A percentile compares a stretch with the other conserved stretches of the same genome.
Conservation (phyloP, 2,888 invertebrate species). For the Drosophila leonis region DNA sequence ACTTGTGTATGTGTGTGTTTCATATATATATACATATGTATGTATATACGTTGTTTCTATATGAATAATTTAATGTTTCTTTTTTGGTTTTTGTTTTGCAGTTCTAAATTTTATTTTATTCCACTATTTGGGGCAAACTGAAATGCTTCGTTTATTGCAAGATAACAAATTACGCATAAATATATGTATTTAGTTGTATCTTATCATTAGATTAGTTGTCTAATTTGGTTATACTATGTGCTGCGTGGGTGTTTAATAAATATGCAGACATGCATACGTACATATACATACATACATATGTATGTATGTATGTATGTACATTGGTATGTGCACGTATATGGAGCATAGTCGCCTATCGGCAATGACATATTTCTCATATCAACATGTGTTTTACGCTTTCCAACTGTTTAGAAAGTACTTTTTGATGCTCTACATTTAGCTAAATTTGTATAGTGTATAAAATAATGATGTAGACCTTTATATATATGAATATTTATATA, state of each 20-base stretch:
- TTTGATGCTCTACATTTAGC: not conserved
- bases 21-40: slow-evolving; percentile 3
- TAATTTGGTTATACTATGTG: slow-evolving; percentile 36
- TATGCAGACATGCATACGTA: slow-evolving; percentile 4
- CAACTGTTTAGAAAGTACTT: slow-evolving; percentile 19
- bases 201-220: slow-evolving; percentile 46
- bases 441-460: not conserved
- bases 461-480: not conserved
- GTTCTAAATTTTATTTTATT: slow-evolving; percentile 19
- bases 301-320: not conserved
- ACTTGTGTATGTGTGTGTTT: slow-evolving; percentile 21
- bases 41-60: slow-evolving; percentile 23
- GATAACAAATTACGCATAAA: slow-evolving; percentile 35
- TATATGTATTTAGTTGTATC: slow-evolving; percentile 31
- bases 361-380: slow-evolving; percentile 57
- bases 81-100: slow-evolving; percentile 13
- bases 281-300: not conserved
- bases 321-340: slow-evolving; percentile 4
- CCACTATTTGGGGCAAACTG: slow-evolving; percentile 23
- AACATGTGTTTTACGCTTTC: slow-evolving; percentile 41
- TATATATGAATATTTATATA: not conserved
- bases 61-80: slow-evolving; percentile 28
- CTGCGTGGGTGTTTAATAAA: slow-evolving; percentile 46
- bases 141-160: slow-evolving; percentile 14
- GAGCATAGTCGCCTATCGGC: slow-evolving; percentile 36